These are phyloP conservation scores for Furnarius figulus DNA, from an alignment of 2,113 vertebrate genomes.

Conservation along the genomic window DNA sequence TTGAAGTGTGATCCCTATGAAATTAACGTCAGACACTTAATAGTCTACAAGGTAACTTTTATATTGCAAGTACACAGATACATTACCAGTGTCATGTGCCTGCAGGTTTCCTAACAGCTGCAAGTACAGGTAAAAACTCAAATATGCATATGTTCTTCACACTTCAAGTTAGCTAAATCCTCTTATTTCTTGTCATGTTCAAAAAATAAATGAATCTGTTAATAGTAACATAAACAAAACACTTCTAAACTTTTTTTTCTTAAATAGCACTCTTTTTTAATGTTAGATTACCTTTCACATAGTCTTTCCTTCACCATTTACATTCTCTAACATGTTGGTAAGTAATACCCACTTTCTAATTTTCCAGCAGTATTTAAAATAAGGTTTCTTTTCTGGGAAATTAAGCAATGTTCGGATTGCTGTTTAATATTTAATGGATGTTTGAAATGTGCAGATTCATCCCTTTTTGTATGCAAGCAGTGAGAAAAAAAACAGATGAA, in stretches of 20 bases:
- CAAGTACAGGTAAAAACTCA: background rate
- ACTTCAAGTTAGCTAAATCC: background rate
- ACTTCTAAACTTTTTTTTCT: background rate
- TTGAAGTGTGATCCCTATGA: slow-evolving; percentile 3
- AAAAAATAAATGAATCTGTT: background rate
- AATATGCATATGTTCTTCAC: background rate
- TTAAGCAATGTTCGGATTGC: background rate
- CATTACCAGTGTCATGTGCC: background rate
- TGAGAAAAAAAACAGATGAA: background rate
- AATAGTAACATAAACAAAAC: background rate
- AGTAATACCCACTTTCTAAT: background rate
- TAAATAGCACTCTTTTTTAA: background rate
- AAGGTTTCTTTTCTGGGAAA: background rate
- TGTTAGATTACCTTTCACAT: background rate
- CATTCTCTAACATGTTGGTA: background rate
- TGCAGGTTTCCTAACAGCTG: background rate
- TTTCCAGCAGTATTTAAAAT: background rate
- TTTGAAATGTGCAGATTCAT: background rate
- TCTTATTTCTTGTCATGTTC: background rate
- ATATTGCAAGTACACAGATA: background rate
- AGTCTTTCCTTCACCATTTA: background rate
- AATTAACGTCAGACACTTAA: slow-evolving; percentile 3
- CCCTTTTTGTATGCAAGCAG: background rate
- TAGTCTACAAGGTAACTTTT: background rate
- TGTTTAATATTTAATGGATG: background rate